These are phyloP conservation scores for Eospalax fontanierii DNA, from an alignment of 2,797 vertebrate genomes.

Conservation along the genomic window DNA sequence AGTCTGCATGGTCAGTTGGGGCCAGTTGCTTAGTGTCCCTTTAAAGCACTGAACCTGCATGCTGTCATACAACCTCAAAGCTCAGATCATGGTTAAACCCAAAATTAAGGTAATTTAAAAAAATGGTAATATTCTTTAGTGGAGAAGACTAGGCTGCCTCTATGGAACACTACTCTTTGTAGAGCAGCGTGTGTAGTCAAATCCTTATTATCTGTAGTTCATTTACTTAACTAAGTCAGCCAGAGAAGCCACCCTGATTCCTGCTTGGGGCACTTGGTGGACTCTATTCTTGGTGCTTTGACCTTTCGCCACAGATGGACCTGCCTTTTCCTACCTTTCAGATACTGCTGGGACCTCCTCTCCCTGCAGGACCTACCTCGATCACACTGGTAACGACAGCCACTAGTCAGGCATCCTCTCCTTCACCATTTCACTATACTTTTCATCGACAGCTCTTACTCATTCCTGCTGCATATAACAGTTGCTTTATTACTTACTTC, in stretches of 20 bases:
- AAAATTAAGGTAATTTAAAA: constrained; percentile 4
- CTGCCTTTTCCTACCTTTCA: background rate
- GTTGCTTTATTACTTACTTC: constrained; percentile 21
- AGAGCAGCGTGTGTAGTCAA: background rate
- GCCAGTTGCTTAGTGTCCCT: background rate
- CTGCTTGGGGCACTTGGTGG: background rate
- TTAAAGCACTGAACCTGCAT: background rate
- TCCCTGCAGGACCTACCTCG: background rate
- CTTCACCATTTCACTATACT: background rate
- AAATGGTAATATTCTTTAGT: no score
- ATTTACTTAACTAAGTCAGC: background rate
- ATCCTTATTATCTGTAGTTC: background rate
- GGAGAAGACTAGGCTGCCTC: background rate
- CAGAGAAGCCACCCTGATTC: background rate
- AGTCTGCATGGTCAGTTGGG: background rate
- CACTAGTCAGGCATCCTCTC: background rate
- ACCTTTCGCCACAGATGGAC: background rate
- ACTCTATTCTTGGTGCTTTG: background rate
- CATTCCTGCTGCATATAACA: background rate
- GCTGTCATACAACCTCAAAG: background rate
- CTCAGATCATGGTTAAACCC: background rate
- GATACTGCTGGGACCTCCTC: background rate
- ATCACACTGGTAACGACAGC: background rate
- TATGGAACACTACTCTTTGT: background rate
- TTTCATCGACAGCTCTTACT: background rate